Evolutionary conservation across 2,888 invertebrate genomes (phyloP).

Genomic region (Chalcis sispes): DNA sequence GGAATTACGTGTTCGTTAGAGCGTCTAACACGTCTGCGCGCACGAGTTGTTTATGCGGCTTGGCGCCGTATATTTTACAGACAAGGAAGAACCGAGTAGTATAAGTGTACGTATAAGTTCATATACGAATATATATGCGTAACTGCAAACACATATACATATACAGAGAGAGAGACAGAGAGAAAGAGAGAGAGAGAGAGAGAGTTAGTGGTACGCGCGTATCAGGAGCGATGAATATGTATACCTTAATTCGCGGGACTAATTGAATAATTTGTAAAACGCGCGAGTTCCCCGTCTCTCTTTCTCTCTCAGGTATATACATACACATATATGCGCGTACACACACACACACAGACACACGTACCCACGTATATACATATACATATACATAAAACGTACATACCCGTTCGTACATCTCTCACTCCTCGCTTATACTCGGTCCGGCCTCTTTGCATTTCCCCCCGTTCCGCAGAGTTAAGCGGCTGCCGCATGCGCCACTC

Average conservation of each 20-base stretch:
- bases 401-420: neutral
- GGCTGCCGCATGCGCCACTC: too few species aligned
- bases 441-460: slow-evolving; percentile 68
- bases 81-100: slow-evolving; percentile 1
- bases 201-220: slow-evolving; percentile 44
- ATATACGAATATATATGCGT: slow-evolving; percentile 18
- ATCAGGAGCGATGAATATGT: slow-evolving; percentile 75
- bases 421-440: slow-evolving; percentile 37
- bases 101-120: slow-evolving; percentile 53
- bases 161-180: slow-evolving; percentile 33
- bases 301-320: slow-evolving; percentile 41
- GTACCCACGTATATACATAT: slow-evolving; percentile 7
- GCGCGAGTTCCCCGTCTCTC: slow-evolving; percentile 59
- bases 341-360: neutral
- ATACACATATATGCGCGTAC: neutral
- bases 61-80: slow-evolving; percentile 64
- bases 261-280: slow-evolving; percentile 77
- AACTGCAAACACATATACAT: slow-evolving; percentile 4
- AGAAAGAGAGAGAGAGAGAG: slow-evolving; percentile 36
- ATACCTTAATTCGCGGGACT: slow-evolving; percentile 76
- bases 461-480: slow-evolving; percentile 46
- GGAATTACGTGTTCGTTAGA: slow-evolving; percentile 69
- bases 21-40: slow-evolving; percentile 68
- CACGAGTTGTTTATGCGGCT: slow-evolving; percentile 73
- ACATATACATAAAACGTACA: neutral